Percentiles rank a stretch among this genome's conserved stretches.
Evolutionary conservation across 1,140 invertebrate species (phyloP).

Genomic region (Cepaea nemoralis): DNA sequence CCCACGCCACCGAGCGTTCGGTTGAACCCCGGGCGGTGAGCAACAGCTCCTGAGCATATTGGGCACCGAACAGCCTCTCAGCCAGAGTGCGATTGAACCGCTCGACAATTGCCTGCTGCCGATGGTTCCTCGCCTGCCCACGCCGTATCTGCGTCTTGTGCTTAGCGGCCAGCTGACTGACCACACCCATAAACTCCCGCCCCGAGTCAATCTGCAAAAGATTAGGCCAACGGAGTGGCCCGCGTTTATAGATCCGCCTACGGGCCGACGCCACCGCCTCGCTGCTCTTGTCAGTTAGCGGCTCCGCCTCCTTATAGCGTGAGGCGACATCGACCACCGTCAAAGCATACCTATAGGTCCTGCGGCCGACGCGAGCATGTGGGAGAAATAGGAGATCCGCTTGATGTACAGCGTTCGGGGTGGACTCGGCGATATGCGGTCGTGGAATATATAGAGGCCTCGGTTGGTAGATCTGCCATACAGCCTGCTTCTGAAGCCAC

Average conservation of each 20-base stretch:
- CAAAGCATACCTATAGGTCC: slow-evolving; percentile 47
- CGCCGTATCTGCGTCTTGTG: slow-evolving; percentile 39
- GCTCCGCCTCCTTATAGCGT: slow-evolving; percentile 48
- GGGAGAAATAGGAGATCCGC: no score
- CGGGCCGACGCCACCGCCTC: slow-evolving; percentile 21
- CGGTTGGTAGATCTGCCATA: no score
- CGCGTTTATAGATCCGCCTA: slow-evolving; percentile 44
- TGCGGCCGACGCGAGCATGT: no score
- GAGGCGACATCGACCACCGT: slow-evolving; percentile 46
- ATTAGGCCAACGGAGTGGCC: slow-evolving; percentile 42
- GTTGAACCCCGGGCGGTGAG: neutral
- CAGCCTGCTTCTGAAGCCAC: no score
- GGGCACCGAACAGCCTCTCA: slow-evolving; percentile 35
- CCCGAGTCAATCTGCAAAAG: slow-evolving; percentile 43
- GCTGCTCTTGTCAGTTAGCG: slow-evolving; percentile 44
- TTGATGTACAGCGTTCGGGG: no score
- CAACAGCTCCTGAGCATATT: slow-evolving; percentile 46
- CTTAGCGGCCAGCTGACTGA: slow-evolving; percentile 9
- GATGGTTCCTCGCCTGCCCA: slow-evolving; percentile 28
- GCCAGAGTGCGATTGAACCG: slow-evolving; percentile 38
- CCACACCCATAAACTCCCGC: slow-evolving; percentile 19
- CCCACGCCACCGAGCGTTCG: slow-evolving; percentile 14
- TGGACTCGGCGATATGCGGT: no score
- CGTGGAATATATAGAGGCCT: no score
- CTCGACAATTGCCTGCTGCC: neutral